Evolutionary conservation across 2,113 vertebrate genomes (phyloP), one percentile per base, ranked within the genome.

Genomic region (Gobio gobio): DNA sequence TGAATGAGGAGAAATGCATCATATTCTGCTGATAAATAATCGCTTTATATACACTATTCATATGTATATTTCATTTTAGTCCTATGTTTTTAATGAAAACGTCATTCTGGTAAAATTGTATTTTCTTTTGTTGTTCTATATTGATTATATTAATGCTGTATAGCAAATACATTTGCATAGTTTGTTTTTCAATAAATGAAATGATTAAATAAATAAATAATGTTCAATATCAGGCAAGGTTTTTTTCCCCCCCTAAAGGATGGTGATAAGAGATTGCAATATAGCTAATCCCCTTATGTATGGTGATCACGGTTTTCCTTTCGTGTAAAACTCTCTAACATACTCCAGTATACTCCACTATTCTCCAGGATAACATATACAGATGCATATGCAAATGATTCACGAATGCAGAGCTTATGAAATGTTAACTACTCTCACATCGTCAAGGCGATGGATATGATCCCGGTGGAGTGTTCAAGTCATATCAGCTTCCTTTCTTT

Each of bases 401-500:
- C 68, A 61, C 18, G 3, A 82, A 72, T 36, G 10, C 58, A 64
- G 33, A 64, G 70, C 78, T 49, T 33, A 51, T 51, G 47, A 63
- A 75, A n/a, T 54, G 33, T 51, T 33, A 61, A 40, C 45, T 66
- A 43, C 78, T 40, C 76, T 76, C 76, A 43, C 76, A 59, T 59
- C 36, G 16, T 51, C 43, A 47, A 26, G 70, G 13, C 10, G 14
- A 58, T 76, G 56, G 24, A 40, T 74, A 24, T 56, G 58, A 74
- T 82, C 68, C 43, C 78, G 36, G 22, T 20, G 73, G 61, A 78
- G 47, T 66, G 47, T 26, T 22, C 63, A 2, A 43, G 54, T 51
- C 51, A 40, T 24, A 73, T 83, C 49, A n/a, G 40, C 84, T 72
- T 51, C 66, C 10, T 80, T 56, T 26, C 33, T 86, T 80, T 80